Base-by-base conservation (phyloP, 2,113 vertebrate genomes). In the Phyllostomus hastatus region DNA sequence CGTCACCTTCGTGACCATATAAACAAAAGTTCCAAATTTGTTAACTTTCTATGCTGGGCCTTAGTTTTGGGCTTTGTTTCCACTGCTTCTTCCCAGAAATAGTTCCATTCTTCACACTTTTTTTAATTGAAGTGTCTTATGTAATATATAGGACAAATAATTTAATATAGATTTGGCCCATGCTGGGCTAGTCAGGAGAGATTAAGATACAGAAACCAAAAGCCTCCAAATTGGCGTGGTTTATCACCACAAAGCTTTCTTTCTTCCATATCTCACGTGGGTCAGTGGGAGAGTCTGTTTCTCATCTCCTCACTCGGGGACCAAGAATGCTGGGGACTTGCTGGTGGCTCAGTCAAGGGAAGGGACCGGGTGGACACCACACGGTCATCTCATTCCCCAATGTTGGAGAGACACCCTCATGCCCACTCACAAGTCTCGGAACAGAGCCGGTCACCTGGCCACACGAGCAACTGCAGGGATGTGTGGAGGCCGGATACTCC, bases 71-170 rank as follows among this genome's bases (percentile, higher is more conserved):
- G 81, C 41, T 84, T 75, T 88, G 72, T 61, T 80, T 81, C 46
- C 14, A 38, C 35, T 12, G 22, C 75, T 81, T 26, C 38, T 85
- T 86, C 31, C 7, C 10, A 70, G 50, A 72, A 82, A 92, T 17
- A 70, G 41, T 87, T 64, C 17, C 78, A 83, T 46, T 90, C 38
- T 82, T 61, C 75, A 86, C 22, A 48, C 11, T 15, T 61, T 28
- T 24, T 46, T 86, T 24, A 26, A 86, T 41, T 66, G 26, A 38
- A 72, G 83, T 83, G 15, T 28, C 52, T 22, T 67, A 57, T 22
- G 16, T 79, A 72, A 66, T 91, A 26, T 24, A 79, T 41, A 72
- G 8, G 35, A 83, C 41, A 88, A 90, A 86, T 61, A 95, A 59
- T 83, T 76, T 88, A 52, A 46, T 43, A 43, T 43, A 16, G 17